Evolutionary conservation across 1,140 invertebrate genomes (phyloP), one percentile per base, ranked within the genome.

Genomic region (Zaprionus vittiger): DNA sequence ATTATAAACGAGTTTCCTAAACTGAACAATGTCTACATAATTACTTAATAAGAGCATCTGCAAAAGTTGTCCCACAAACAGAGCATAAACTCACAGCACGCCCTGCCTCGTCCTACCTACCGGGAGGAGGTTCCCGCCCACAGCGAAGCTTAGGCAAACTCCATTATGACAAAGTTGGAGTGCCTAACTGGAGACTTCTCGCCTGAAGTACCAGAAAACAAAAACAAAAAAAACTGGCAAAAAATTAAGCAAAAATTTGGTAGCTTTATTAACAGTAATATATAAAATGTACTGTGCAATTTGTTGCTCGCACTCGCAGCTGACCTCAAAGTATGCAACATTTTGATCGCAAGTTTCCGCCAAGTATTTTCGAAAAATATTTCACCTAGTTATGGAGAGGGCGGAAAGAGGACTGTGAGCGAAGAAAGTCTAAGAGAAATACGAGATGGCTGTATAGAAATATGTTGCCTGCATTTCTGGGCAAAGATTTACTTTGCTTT

Each of bases 401-500:
- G 38, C 14, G 15, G 15, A 28, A 64, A 11, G 20, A 31, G 28
- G 6, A 31, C 28, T 31, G 28, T 31, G 6, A 2, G 28, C 28
- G n/a, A 4, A 28, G 15, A 41, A 54, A 49, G 56, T 37, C 56
- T 47, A 28, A 24, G 22, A 61, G 57, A 31, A 57, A 59, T 52
- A 15, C 47, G 31, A 17, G 34, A 22, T 31, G 6, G 17, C 24
- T 52, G 9, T 56, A 22, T 31, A 49, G 37, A 75, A 71, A 71
- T 34, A 17, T 72, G 62, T 57, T 61, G 57, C 63, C 74, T 67
- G 63, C 31, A 61, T 67, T 24, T 73, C 5, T 37, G 55, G 6
- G 61, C 49, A 57, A 44, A 47, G 26, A 61, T 24, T 31, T 56
- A 72, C 55, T 55, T 75, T 70, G 62, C 72, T 76, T 86, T 73